These are phyloP conservation scores for Lophura nycthemera DNA, from an alignment of 2,113 vertebrate species.

Conservation along the genomic window DNA sequence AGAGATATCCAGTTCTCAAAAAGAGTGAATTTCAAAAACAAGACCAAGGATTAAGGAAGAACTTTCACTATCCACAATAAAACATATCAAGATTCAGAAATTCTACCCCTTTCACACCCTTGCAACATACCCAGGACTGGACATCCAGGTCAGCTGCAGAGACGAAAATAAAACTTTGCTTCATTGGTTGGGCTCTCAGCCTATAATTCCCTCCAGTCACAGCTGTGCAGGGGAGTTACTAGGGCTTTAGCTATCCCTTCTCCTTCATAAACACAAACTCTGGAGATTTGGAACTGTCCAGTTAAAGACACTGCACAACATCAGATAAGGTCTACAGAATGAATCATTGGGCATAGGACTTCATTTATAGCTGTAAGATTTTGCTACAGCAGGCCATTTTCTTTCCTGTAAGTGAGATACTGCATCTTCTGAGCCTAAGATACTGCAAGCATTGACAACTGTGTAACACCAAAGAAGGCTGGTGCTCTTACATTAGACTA, in stretches of 20 bases:
- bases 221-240: conserved; percentile 60
- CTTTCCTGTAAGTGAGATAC: not conserved
- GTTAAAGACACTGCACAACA: not conserved
- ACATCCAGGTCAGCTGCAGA: conserved; percentile 72
- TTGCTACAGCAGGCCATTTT: not conserved
- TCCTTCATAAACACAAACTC: conserved; percentile 1
- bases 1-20: not conserved
- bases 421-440: not conserved
- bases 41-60: conserved; percentile 4
- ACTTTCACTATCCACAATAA: conserved; percentile 35
- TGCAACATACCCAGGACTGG: conserved; percentile 57
- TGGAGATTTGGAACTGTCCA: conserved; percentile 18
- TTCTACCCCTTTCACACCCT: conserved; percentile 68
- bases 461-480: not conserved
- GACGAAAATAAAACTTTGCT: conserved; percentile 68
- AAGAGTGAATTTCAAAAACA: conserved; percentile 35
- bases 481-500: not conserved
- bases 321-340: not conserved
- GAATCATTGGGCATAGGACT: not conserved
- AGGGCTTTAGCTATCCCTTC: conserved; percentile 25
- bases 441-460: rapidly evolving
- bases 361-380: not conserved
- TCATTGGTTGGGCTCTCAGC: conserved; percentile 60
- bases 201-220: conserved; percentile 41
- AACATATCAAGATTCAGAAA: conserved; percentile 60